Conservation (phyloP, 2,888 invertebrate species). For the Trissolcus brochymenae region DNA sequence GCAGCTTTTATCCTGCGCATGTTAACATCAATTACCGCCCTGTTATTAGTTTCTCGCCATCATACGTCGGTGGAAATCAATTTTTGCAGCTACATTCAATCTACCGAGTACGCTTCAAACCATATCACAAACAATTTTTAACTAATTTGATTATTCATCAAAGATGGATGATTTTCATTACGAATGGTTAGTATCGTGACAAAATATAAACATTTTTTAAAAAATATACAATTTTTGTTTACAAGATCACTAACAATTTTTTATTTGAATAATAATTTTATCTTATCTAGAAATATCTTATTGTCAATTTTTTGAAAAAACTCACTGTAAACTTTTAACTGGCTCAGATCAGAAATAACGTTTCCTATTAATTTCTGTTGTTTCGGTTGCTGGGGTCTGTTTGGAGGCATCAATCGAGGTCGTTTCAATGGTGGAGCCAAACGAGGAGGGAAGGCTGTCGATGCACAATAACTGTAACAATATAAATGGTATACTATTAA, state of each 20-base stretch:
- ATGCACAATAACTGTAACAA: constrained; percentile 81
- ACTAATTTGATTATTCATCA: constrained; percentile 31
- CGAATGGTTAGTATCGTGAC: no score
- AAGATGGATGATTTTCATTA: constrained; percentile 37
- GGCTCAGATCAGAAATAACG: constrained; percentile 77
- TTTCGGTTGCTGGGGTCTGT: constrained; percentile 72
- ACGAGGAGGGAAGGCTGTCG: constrained; percentile 79
- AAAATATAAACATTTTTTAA: no score
- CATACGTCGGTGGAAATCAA: constrained; percentile 41
- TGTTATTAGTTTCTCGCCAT: constrained; percentile 52
- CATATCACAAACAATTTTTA: constrained; percentile 24
- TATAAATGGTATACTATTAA: not conserved
- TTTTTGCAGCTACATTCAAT: constrained; percentile 41
- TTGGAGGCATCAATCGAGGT: constrained; percentile 79
- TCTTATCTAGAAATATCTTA: not conserved
- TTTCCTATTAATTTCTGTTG: constrained; percentile 68
- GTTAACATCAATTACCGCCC: constrained; percentile 47
- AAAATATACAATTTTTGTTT: not conserved
- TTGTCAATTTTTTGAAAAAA: constrained; percentile 55
- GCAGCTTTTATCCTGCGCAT: constrained; percentile 19
- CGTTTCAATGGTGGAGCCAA: constrained; percentile 81
- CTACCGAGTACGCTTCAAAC: constrained; percentile 19
- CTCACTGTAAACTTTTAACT: constrained; percentile 83
- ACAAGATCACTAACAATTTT: not conserved
- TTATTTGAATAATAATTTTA: not conserved